Evolutionary conservation across 2,888 invertebrate genomes (phyloP).

Genomic region (Cenopis cana): DNA sequence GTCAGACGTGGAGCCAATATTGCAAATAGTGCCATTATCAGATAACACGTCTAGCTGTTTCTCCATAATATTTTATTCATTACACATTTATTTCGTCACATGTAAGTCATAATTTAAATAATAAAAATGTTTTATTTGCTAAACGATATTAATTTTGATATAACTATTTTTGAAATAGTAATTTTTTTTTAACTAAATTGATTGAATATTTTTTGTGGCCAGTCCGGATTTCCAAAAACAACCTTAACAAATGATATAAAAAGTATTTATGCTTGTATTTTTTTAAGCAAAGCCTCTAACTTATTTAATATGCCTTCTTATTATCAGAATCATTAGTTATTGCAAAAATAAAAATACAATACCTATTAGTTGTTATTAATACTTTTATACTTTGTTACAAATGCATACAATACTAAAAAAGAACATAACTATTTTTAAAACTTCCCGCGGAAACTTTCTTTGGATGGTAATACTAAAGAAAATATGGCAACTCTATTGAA

Average conservation of each 20-base stretch:
- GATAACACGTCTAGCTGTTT: conserved; percentile 74
- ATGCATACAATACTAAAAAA: too few species aligned
- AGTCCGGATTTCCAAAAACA: not conserved
- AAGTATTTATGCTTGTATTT: not conserved
- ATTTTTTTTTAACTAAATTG: not conserved
- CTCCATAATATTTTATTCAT: conserved; percentile 64
- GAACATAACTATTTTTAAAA: conserved; percentile 6
- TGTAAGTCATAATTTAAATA: conserved; percentile 64
- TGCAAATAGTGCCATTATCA: conserved; percentile 73
- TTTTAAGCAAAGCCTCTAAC: too few species aligned
- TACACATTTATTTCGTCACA: conserved; percentile 46
- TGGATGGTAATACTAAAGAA: not conserved
- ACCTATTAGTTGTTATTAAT: too few species aligned
- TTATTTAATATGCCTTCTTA: too few species aligned
- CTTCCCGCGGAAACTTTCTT: not conserved
- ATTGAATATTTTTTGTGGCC: not conserved
- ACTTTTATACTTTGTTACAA: too few species aligned
- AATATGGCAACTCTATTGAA: conserved; percentile 6
- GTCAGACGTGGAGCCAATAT: conserved; percentile 69
- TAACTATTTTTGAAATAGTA: conserved; percentile 20
- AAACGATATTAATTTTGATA: conserved; percentile 17
- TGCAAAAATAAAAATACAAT: too few species aligned
- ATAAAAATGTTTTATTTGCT: conserved; percentile 49
- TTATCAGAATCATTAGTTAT: too few species aligned
- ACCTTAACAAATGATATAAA: not conserved